Conservation (phyloP, 2,888 invertebrate species). For the Sinotaia quadrata region DNA sequence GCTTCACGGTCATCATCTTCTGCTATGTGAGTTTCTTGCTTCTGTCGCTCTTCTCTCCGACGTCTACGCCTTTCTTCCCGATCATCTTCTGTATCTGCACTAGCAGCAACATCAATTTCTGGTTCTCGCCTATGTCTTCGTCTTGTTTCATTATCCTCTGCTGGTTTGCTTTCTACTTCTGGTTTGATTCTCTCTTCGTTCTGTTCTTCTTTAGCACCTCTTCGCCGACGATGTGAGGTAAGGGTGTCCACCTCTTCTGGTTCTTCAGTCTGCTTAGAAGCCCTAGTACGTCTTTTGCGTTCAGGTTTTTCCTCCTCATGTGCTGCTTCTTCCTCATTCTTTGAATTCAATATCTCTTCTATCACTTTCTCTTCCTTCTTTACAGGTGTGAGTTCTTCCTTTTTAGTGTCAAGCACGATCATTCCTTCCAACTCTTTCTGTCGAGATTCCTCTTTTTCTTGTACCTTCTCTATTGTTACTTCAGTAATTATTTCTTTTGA, state of each 20-base stretch:
- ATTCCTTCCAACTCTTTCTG: slow-evolving; percentile 7
- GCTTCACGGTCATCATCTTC: slow-evolving; percentile 30
- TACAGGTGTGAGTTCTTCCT: no score
- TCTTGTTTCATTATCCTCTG: slow-evolving; percentile 29
- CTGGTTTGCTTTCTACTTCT: slow-evolving; percentile 26
- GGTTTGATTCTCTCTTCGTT: slow-evolving; percentile 23
- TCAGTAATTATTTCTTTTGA: slow-evolving; percentile 8
- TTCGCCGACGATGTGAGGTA: slow-evolving; percentile 20
- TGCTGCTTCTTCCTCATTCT: not conserved
- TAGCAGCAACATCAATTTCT: slow-evolving; percentile 26
- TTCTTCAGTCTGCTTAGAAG: not conserved
- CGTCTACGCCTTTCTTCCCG: slow-evolving; percentile 41
- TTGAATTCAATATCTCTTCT: not conserved
- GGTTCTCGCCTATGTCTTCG: slow-evolving; percentile 32
- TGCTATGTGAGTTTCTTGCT: slow-evolving; percentile 34
- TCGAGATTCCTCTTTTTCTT: slow-evolving; percentile 15
- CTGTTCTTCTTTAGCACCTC: slow-evolving; percentile 19
- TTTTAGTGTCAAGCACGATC: not conserved
- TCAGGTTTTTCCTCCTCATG: not conserved
- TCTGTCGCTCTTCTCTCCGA: slow-evolving; percentile 40
- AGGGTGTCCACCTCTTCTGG: not conserved
- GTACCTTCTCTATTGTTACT: not conserved
- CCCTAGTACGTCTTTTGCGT: not conserved
- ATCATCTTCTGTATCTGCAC: slow-evolving; percentile 37
- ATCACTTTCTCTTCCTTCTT: slow-evolving; percentile 10